These are phyloP conservation scores for Lepidurus couesii DNA, from an alignment of 1,140 invertebrate genomes.

Conservation along the genomic window DNA sequence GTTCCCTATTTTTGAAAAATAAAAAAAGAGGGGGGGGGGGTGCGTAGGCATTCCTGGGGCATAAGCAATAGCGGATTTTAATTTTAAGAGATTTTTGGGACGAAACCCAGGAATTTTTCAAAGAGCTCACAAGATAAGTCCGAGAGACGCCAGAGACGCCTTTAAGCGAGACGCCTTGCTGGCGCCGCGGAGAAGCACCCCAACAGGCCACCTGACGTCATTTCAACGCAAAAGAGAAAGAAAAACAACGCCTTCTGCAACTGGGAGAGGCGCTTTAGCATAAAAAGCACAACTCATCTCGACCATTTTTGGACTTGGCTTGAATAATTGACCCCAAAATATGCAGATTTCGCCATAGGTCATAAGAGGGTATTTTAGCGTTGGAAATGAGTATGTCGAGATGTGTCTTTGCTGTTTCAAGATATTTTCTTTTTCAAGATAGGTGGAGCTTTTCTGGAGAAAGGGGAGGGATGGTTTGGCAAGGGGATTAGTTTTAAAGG, in stretches of 20 bases:
- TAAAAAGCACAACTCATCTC: too few relatives aligned
- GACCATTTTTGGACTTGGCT: too few relatives aligned
- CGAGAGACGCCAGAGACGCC: conserved; percentile 5
- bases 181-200: neutral
- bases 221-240: neutral
- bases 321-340: too few relatives aligned
- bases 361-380: too few relatives aligned
- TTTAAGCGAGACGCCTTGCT: conserved; percentile 6
- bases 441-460: too few relatives aligned
- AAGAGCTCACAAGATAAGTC: conserved; percentile 18
- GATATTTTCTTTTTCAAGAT: too few relatives aligned
- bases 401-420: too few relatives aligned
- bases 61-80: neutral
- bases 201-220: conserved; percentile 8
- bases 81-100: neutral
- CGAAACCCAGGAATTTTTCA: conserved; percentile 19
- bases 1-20: neutral
- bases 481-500: too few relatives aligned
- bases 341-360: too few relatives aligned
- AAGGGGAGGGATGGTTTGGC: too few relatives aligned
- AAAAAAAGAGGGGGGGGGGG: neutral
- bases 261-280: too few relatives aligned
- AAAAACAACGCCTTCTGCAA: neutral
- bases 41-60: neutral
- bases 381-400: too few relatives aligned